Evolutionary conservation across 2,113 vertebrate genomes (phyloP).

Genomic region (Crotophaga sulcirostris): DNA sequence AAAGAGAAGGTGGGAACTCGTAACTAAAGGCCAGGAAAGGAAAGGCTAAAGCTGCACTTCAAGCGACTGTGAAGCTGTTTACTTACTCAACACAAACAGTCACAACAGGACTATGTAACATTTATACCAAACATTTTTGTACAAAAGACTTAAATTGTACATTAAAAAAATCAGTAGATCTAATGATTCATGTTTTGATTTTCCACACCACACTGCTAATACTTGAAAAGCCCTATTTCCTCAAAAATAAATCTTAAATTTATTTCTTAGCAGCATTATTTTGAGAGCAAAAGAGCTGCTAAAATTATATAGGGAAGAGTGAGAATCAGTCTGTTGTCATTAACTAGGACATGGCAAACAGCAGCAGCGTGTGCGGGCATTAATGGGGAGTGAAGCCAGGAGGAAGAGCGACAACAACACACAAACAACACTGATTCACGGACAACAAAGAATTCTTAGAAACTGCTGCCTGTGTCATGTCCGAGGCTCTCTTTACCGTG

Average conservation of each 20-base stretch:
- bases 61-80: background rate
- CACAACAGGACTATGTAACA: background rate
- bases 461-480: conserved; percentile 10
- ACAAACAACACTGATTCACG: background rate
- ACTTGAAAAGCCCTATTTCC: background rate
- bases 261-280: background rate
- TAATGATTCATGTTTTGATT: background rate
- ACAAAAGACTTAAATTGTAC: background rate
- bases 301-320: background rate
- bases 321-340: conserved; percentile 22
- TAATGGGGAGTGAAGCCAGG: conserved; percentile 24
- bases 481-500: conserved; percentile 43
- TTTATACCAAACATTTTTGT: background rate
- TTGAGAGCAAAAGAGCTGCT: background rate
- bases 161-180: background rate
- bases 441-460: conserved; percentile 55
- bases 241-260: background rate
- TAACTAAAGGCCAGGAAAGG: background rate
- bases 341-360: conserved; percentile 54
- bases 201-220: background rate
- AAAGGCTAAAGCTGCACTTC: background rate
- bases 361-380: conserved; percentile 27
- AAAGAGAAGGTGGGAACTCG: background rate
- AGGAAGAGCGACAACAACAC: background rate
- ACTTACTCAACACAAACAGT: background rate